Conservation (phyloP, 2,113 vertebrate genomes). For the Myotis lucifugus region DNA sequence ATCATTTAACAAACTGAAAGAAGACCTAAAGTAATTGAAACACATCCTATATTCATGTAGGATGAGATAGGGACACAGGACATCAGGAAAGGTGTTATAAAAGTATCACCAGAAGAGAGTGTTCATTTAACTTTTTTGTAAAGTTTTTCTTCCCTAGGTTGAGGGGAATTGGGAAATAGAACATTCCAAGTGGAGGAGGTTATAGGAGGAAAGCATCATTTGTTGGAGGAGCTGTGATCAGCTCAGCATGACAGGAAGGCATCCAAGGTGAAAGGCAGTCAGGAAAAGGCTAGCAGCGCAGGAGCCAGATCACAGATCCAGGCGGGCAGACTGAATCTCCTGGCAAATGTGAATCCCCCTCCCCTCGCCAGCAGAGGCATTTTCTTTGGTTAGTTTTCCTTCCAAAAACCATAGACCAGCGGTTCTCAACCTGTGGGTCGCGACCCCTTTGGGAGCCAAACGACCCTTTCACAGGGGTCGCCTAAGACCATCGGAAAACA, state of each 20-base stretch:
- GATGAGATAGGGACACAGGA: neutral
- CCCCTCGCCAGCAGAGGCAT: neutral
- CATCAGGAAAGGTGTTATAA: neutral
- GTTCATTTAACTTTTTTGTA: neutral
- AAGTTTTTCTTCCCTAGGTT: neutral
- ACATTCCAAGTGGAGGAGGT: neutral
- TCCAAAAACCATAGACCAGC: neutral
- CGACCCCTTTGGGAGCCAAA: too few relatives aligned
- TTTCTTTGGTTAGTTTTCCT: neutral
- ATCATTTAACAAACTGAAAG: neutral
- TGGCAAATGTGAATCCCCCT: too few relatives aligned
- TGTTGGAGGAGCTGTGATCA: neutral
- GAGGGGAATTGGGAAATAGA: neutral
- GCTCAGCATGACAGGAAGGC: neutral
- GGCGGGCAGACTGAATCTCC: neutral
- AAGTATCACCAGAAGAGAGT: neutral
- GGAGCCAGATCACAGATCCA: neutral
- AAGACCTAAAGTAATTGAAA: neutral
- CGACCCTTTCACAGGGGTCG: too few relatives aligned
- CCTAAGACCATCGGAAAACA: too few relatives aligned
- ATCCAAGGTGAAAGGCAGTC: neutral
- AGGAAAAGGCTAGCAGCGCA: neutral
- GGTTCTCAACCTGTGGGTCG: too few relatives aligned
- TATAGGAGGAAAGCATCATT: neutral
- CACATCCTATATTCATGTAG: neutral